phyloP scores from a whole-genome alignment of 1,140 invertebrate species.

The Caerostris darwini region DNA sequence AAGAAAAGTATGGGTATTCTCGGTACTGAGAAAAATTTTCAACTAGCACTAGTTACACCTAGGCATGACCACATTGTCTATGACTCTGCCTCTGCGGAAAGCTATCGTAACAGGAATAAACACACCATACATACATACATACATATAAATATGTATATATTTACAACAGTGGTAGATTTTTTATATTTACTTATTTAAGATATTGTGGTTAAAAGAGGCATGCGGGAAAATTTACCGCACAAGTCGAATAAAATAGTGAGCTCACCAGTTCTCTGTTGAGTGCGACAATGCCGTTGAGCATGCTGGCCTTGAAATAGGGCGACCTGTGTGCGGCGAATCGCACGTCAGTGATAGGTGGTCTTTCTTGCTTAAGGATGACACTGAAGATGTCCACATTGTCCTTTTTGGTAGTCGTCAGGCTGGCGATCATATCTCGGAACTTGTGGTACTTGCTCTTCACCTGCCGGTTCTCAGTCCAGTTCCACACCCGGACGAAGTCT shows the following conservation, averaged over 20 bases:
- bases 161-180: no score
- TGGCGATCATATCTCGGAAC: slow-evolving; percentile 91
- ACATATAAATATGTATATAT: no score
- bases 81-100: no score
- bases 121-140: no score
- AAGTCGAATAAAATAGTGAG: neutral
- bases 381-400: slow-evolving; percentile 98
- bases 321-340: slow-evolving; percentile 97
- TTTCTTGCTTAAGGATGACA: slow-evolving; percentile 90
- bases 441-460: slow-evolving; percentile 93
- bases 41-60: no score
- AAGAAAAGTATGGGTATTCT: no score
- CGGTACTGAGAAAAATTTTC: no score
- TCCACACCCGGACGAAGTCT: slow-evolving; percentile 95
- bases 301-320: slow-evolving; percentile 96
- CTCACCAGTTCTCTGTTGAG: slow-evolving; percentile 91
- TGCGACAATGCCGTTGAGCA: slow-evolving; percentile 95
- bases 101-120: no score
- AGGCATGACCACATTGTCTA: no score
- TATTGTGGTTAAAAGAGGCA: no score
- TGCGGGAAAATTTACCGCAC: no score
- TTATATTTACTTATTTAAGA: no score
- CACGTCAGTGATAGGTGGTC: slow-evolving; percentile 95
- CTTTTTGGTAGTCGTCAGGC: slow-evolving; percentile 90
- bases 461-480: slow-evolving; percentile 90